Evolutionary conservation across 2,113 vertebrate species (phyloP).

Genomic region (Misgurnus mizolepis): DNA sequence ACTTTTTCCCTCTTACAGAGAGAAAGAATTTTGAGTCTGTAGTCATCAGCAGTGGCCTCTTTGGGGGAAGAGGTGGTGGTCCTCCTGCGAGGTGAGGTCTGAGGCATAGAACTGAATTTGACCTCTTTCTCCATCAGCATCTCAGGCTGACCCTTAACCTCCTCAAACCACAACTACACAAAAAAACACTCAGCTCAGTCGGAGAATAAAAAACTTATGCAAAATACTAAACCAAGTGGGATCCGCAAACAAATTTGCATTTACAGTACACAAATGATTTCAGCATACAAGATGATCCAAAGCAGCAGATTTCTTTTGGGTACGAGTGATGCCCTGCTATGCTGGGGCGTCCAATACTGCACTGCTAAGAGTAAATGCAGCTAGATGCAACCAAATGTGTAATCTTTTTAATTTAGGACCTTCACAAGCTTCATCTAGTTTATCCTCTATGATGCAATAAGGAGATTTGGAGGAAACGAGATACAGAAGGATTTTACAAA

Average conservation of each 20-base stretch:
- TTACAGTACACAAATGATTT: too few relatives aligned
- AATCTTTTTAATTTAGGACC: conserved; percentile 40
- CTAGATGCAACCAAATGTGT: too few relatives aligned
- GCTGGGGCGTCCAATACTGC: too few relatives aligned
- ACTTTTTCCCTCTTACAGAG: conserved; percentile 71
- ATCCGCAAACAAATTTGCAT: too few relatives aligned
- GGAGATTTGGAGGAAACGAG: background rate
- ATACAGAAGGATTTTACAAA: too few relatives aligned
- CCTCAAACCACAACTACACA: conserved; percentile 74
- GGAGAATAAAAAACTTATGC: too few relatives aligned
- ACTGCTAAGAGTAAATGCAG: too few relatives aligned
- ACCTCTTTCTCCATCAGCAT: background rate
- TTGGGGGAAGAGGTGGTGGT: background rate
- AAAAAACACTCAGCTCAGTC: background rate
- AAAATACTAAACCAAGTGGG: too few relatives aligned
- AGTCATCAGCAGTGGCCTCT: background rate
- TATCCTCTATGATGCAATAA: background rate
- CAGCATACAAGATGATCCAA: too few relatives aligned
- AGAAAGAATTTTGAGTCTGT: conserved; percentile 57
- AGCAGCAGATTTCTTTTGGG: too few relatives aligned
- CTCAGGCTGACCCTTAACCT: conserved; percentile 22
- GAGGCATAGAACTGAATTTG: background rate
- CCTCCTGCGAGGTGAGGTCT: background rate
- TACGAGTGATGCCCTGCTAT: too few relatives aligned
- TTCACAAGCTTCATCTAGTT: background rate